phyloP scores from a whole-genome alignment of 2,113 vertebrate genomes.

The Otolemur garnettii region DNA sequence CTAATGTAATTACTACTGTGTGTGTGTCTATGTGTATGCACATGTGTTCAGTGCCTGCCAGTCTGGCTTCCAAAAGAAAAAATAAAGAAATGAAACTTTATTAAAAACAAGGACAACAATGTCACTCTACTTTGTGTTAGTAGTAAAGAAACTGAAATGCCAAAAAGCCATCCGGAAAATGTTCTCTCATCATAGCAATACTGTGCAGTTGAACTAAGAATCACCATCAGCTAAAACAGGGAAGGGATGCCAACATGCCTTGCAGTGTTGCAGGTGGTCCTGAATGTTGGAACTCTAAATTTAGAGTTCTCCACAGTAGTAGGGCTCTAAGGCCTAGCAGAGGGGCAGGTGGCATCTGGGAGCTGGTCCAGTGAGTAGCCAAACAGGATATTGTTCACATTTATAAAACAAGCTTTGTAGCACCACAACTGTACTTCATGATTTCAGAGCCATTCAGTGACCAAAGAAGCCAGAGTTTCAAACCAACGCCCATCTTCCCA shows the following conservation, averaged over 20 bases:
- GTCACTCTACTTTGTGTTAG: constrained; percentile 41
- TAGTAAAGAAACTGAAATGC: neutral
- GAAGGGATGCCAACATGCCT: constrained; percentile 60
- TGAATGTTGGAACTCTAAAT: constrained; percentile 31
- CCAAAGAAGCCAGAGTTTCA: constrained; percentile 7
- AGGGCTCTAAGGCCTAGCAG: constrained; percentile 46
- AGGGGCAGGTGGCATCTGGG: constrained; percentile 65
- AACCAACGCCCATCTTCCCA: neutral
- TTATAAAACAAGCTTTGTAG: constrained; percentile 38
- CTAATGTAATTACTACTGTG: neutral
- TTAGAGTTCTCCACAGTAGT: constrained; percentile 34
- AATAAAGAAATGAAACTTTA: constrained; percentile 16
- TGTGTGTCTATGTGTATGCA: too few relatives aligned
- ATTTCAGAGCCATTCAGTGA: constrained; percentile 34
- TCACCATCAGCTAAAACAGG: constrained; percentile 39
- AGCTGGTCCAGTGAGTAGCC: constrained; percentile 34
- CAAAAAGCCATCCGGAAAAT: constrained; percentile 60
- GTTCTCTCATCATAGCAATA: constrained; percentile 49
- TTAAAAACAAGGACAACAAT: constrained; percentile 42
- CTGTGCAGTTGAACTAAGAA: constrained; percentile 50
- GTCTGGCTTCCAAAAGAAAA: neutral
- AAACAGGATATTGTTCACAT: constrained; percentile 68
- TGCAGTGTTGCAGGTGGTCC: constrained; percentile 73
- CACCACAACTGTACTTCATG: neutral
- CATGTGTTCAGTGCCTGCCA: neutral